Evolutionary conservation across 2,888 invertebrate species (phyloP).

Genomic region (Boloria euphrosyne): DNA sequence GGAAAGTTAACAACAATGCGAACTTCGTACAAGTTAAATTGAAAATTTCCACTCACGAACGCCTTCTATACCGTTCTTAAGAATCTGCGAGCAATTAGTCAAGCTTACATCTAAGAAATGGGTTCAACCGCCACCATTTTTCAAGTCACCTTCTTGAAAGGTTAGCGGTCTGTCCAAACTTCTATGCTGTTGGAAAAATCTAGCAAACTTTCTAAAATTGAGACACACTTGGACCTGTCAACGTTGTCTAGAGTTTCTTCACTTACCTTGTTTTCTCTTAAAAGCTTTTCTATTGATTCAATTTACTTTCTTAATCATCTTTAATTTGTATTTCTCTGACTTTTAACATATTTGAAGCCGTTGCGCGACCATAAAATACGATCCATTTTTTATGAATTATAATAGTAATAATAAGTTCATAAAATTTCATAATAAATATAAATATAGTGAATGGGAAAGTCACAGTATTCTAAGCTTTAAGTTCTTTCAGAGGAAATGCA

Average conservation of each 20-base stretch:
- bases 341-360: no score
- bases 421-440: no score
- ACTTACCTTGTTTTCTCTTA: no score
- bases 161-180: conserved; percentile 26
- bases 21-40: conserved; percentile 41
- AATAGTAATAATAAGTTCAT: no score
- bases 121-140: conserved; percentile 32
- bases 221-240: neutral
- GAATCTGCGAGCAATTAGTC: conserved; percentile 37
- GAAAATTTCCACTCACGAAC: conserved; percentile 34
- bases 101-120: conserved; percentile 37
- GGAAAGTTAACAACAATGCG: conserved; percentile 26
- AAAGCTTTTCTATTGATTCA: no score
- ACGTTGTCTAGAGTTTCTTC: neutral
- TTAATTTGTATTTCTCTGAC: no score
- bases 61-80: conserved; percentile 29
- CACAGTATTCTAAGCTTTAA: no score
- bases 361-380: no score
- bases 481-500: no score
- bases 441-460: no score
- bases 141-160: conserved; percentile 28
- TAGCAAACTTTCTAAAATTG: conserved; percentile 8
- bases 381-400: no score
- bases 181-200: conserved; percentile 19
- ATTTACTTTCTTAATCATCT: no score